Percentiles rank a stretch among this genome's conserved stretches.
These are phyloP conservation scores for Andrena cerasifolii DNA, from an alignment of 1,140 invertebrate species.

Conservation along the genomic window DNA sequence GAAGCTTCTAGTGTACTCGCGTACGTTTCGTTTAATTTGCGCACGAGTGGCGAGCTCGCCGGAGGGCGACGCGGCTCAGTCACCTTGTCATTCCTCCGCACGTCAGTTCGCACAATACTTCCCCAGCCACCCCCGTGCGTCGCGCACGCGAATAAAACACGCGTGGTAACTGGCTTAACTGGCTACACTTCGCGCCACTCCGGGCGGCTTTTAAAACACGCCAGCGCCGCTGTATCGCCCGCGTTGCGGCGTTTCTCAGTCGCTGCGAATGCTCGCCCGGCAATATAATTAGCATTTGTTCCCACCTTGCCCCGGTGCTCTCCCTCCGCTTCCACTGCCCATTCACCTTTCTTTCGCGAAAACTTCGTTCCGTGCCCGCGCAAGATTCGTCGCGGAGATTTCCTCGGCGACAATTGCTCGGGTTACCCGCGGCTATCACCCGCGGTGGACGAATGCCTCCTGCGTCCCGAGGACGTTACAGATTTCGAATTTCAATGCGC, in stretches of 20 bases:
- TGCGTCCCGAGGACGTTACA: conserved; percentile 16
- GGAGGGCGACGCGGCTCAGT: too few relatives aligned
- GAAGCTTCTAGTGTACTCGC: too few relatives aligned
- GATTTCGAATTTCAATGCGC: conserved; percentile 23
- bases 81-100: conserved; percentile 12
- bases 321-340: not conserved
- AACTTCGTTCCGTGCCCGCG: conserved; percentile 10
- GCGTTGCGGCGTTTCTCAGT: not conserved
- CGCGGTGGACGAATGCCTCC: not conserved
- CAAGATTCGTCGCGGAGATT: conserved; percentile 24
- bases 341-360: not conserved
- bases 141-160: not conserved
- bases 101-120: not conserved
- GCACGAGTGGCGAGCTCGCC: too few relatives aligned
- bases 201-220: conserved; percentile 13
- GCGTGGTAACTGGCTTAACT: conserved; percentile 1
- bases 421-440: not conserved
- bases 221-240: not conserved
- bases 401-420: not conserved
- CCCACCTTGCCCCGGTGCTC: not conserved
- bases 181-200: conserved; percentile 1
- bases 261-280: conserved; percentile 12
- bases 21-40: conserved; percentile 14
- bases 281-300: conserved; percentile 43
- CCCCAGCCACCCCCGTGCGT: not conserved